Percentiles rank a stretch among this genome's conserved stretches.
phyloP scores from a whole-genome alignment of 2,888 invertebrate genomes.

The Euplagia quadripunctaria region DNA sequence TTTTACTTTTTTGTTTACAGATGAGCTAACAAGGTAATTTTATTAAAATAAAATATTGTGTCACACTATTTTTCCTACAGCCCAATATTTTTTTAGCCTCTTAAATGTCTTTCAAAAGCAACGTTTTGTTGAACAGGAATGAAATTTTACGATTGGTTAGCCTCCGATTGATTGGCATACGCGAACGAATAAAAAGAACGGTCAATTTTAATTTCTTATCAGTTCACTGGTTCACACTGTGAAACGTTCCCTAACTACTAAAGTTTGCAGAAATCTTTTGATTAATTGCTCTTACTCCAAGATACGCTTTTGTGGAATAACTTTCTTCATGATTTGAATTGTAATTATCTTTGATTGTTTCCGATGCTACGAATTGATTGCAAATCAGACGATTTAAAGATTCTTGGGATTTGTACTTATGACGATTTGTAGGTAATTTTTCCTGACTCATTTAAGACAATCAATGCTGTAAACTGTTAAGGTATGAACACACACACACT shows the following conservation, averaged over 20 bases:
- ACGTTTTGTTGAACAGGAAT: neutral
- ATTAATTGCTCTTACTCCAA: conserved; percentile 16
- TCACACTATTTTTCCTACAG: neutral
- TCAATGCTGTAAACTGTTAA: neutral
- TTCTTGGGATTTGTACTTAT: neutral
- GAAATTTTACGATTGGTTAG: neutral
- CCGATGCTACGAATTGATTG: conserved; percentile 7
- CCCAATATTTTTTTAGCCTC: neutral
- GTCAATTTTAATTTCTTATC: neutral
- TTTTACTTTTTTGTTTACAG: neutral
- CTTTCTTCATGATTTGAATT: conserved; percentile 12
- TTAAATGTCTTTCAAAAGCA: neutral
- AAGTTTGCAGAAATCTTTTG: conserved; percentile 3
- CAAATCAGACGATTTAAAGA: neutral
- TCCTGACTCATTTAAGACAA: neutral
- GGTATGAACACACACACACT: neutral
- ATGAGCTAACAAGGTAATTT: neutral
- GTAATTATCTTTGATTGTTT: conserved; percentile 15
- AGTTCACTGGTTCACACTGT: neutral
- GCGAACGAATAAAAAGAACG: neutral
- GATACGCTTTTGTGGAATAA: conserved; percentile 7
- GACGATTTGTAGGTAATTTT: neutral
- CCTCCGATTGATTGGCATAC: neutral
- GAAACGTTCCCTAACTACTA: neutral
- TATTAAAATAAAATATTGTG: neutral